Evolutionary conservation across 2,113 vertebrate species (phyloP).

Genomic region (Hippocampus zosterae): DNA sequence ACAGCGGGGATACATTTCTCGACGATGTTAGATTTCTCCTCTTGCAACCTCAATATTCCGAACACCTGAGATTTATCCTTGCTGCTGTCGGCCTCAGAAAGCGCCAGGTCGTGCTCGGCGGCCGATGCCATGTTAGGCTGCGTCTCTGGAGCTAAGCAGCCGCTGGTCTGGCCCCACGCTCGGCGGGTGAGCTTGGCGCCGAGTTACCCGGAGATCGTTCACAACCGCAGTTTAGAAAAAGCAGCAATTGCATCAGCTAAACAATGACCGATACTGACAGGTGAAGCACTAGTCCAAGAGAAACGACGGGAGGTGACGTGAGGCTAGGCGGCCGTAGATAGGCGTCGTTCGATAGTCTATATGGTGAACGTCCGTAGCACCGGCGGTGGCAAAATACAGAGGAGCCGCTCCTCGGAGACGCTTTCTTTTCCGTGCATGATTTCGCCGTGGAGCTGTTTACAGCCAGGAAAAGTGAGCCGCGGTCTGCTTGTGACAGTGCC

Average conservation of each 20-base stretch:
- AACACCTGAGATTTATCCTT: constrained; percentile 73
- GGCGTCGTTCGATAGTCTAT: constrained; percentile 23
- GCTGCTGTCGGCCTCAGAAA: constrained; percentile 68
- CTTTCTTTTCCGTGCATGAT: constrained; percentile 20
- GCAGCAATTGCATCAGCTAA: constrained; percentile 20
- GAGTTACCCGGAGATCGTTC: constrained; percentile 41
- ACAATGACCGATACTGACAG: constrained; percentile 23
- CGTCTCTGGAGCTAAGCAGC: background rate
- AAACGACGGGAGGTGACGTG: background rate
- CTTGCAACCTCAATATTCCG: constrained; percentile 74
- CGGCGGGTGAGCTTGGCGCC: constrained; percentile 15
- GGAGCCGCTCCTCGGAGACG: background rate
- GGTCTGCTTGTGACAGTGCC: constrained; percentile 21
- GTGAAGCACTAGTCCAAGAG: constrained; percentile 8
- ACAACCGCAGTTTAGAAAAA: constrained; percentile 22
- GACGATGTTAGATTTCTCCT: constrained; percentile 60
- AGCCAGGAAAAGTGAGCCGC: constrained; percentile 20
- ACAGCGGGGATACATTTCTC: constrained; percentile 54
- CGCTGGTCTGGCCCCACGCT: background rate
- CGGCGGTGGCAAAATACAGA: background rate
- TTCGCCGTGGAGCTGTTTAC: constrained; percentile 60
- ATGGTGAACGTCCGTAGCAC: constrained; percentile 19
- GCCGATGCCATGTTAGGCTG: constrained; percentile 69
- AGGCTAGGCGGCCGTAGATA: background rate
- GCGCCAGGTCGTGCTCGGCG: constrained; percentile 72